Conservation (phyloP, 2,797 vertebrate species). For the Parotocinclus haroldoi region DNA sequence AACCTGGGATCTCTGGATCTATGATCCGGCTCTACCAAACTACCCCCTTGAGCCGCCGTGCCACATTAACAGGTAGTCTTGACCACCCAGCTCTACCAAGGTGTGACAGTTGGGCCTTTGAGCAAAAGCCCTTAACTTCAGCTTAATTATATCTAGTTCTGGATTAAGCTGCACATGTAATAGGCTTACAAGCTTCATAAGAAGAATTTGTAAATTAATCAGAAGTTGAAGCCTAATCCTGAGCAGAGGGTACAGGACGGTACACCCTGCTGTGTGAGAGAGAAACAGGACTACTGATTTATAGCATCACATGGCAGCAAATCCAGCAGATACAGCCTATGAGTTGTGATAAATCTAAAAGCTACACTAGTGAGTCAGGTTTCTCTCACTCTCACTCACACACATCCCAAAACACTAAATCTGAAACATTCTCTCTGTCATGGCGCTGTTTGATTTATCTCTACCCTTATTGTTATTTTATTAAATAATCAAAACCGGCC, state of each 20-base stretch:
- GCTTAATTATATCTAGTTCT: no score
- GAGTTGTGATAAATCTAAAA: conserved; percentile 69
- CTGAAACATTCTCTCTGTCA: conserved; percentile 32
- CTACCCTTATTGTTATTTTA: conserved; percentile 61
- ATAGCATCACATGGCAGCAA: conserved; percentile 70
- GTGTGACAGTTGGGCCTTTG: no score
- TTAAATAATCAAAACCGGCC: conserved; percentile 67
- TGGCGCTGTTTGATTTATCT: conserved; percentile 57
- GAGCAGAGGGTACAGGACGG: conserved; percentile 32
- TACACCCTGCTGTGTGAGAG: conserved; percentile 69
- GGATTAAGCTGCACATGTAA: no score
- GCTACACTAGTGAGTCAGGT: conserved; percentile 58
- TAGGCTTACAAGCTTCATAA: no score
- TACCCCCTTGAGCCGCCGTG: no score
- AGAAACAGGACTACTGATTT: conserved; percentile 68
- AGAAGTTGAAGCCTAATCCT: conserved; percentile 14
- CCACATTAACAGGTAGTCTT: no score
- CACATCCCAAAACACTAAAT: conserved; percentile 34
- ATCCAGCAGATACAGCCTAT: conserved; percentile 65
- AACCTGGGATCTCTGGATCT: no score
- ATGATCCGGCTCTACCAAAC: no score
- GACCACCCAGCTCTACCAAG: no score
- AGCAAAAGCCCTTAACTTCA: no score
- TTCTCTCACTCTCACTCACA: conserved; percentile 53
- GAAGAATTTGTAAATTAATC: no score